These are phyloP conservation scores for Eulimnadia texana DNA, from an alignment of 1,140 invertebrate genomes.

Conservation along the genomic window DNA sequence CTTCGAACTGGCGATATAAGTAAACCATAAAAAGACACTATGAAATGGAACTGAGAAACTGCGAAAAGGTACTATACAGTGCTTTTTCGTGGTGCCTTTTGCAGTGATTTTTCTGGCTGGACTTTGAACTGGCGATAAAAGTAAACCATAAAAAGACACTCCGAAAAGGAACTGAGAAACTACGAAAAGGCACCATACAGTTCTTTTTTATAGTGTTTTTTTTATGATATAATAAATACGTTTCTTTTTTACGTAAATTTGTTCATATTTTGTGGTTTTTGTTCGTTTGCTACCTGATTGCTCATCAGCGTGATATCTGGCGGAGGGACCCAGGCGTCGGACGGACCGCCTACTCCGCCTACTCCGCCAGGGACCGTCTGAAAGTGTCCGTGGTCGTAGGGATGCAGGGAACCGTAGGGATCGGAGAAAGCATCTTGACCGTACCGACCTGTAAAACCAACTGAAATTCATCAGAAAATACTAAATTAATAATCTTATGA, in stretches of 20 bases:
- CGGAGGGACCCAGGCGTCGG: slow-evolving; percentile 11
- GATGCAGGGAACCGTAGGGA: slow-evolving; percentile 1
- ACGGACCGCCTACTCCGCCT: slow-evolving; percentile 6
- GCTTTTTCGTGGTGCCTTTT: no score
- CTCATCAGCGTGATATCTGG: background rate
- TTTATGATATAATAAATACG: no score
- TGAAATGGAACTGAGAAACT: no score
- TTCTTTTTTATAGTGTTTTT: no score
- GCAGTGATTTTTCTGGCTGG: no score
- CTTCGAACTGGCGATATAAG: no score
- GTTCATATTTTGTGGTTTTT: no score
- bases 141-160: background rate
- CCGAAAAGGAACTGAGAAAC: no score
- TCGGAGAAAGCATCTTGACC: slow-evolving; percentile 7
- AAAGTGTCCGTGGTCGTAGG: slow-evolving; percentile 9
- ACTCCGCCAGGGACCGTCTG: slow-evolving; percentile 13
- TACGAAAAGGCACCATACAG: no score
- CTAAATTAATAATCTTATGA: slow-evolving; percentile 6
- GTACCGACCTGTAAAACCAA: slow-evolving; percentile 9
- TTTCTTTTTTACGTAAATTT: no score
- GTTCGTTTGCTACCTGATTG: background rate
- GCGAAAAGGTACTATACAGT: no score
- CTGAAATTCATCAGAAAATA: slow-evolving; percentile 2
- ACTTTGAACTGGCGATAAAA: no score
- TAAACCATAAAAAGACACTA: background rate